Evolutionary conservation across 2,888 invertebrate species (phyloP).

Genomic region (Macaria notata): DNA sequence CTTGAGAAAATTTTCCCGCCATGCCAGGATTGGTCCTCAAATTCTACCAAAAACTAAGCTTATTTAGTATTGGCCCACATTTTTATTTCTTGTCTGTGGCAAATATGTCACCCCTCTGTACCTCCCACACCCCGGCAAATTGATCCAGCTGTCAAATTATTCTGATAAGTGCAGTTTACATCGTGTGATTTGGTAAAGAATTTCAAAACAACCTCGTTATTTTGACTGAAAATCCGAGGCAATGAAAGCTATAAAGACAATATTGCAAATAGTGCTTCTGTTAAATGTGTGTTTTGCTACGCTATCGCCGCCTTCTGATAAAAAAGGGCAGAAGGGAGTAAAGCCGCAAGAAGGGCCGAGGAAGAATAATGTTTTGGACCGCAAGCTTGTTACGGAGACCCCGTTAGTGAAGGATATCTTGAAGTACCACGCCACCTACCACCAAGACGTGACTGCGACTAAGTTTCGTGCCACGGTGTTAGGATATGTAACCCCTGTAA

Average conservation of each 20-base stretch:
- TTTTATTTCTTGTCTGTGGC: conserved; percentile 9
- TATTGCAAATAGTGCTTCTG: conserved; percentile 59
- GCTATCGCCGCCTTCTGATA: conserved; percentile 72
- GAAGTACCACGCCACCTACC: conserved; percentile 88
- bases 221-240: conserved; percentile 24
- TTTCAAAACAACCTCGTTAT: neutral
- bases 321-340: conserved; percentile 69
- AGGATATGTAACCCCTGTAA: conserved; percentile 94
- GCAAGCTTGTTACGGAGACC: conserved; percentile 86
- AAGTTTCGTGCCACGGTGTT: conserved; percentile 89
- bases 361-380: conserved; percentile 85
- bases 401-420: conserved; percentile 88
- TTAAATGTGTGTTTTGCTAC: conserved; percentile 68
- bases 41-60: conserved; percentile 1
- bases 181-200: neutral
- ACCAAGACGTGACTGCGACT: conserved; percentile 84
- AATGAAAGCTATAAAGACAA: conserved; percentile 64
- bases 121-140: conserved; percentile 15
- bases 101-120: conserved; percentile 25
- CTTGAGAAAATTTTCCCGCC: conserved; percentile 8
- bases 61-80: conserved; percentile 6
- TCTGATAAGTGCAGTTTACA: neutral
- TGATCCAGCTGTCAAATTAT: conserved; percentile 15
- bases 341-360: conserved; percentile 82
- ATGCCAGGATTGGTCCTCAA: conserved; percentile 7